These are phyloP conservation scores for Pomatostomus ruficeps DNA, from an alignment of 2,113 vertebrate genomes.

Conservation along the genomic window DNA sequence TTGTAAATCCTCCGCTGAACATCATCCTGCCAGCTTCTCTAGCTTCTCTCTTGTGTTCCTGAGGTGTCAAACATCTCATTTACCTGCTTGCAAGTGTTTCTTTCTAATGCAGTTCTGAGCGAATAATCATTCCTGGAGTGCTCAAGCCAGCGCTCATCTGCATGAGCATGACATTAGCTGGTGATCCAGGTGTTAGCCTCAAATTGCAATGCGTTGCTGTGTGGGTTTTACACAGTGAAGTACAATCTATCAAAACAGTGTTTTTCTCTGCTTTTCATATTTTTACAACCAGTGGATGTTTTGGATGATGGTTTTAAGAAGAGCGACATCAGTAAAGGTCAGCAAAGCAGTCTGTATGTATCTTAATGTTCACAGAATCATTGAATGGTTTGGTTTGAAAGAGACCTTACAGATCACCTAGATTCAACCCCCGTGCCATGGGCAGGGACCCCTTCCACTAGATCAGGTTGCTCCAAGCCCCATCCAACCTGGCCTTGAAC, in stretches of 20 bases:
- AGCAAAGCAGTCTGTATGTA: not conserved
- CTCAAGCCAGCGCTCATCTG: not conserved
- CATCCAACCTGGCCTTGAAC: not conserved
- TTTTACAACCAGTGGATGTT: not conserved
- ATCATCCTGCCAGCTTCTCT: not conserved
- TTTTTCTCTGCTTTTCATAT: not conserved
- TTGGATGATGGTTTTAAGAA: not conserved
- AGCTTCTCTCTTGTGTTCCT: not conserved
- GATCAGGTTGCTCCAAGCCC: not conserved
- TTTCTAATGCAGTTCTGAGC: not conserved
- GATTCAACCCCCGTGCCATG: not conserved
- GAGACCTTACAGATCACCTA: not conserved
- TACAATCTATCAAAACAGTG: not conserved
- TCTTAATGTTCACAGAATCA: not conserved
- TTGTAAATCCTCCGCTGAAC: not conserved
- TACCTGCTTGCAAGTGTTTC: not conserved
- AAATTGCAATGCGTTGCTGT: fast-evolving
- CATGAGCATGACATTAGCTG: not conserved
- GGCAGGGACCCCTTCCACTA: not conserved
- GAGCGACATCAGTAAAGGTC: not conserved
- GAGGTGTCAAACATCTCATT: not conserved
- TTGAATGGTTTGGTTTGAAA: not conserved
- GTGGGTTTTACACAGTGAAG: not conserved
- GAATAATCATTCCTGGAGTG: not conserved
- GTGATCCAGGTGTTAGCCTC: not conserved